Evolutionary conservation across 1,140 invertebrate genomes (phyloP).

Genomic region (Ceratosolen fusciceps): DNA sequence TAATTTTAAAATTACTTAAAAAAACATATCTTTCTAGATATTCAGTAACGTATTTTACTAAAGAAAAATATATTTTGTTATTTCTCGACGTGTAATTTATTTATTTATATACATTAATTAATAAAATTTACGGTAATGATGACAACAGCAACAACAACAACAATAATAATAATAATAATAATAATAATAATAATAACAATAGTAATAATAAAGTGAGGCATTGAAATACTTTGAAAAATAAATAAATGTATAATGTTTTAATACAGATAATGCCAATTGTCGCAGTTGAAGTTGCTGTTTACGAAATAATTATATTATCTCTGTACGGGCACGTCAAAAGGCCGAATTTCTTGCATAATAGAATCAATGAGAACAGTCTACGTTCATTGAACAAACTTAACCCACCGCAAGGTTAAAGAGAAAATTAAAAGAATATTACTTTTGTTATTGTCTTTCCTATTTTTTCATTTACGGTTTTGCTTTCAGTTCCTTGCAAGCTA

Average conservation of each 20-base stretch:
- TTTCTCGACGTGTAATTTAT: too few species aligned
- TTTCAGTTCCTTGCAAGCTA: neutral
- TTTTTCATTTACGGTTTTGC: neutral
- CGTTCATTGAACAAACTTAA: slow-evolving; percentile 27
- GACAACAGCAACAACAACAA: too few species aligned
- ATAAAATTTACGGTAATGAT: too few species aligned
- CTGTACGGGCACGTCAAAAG: slow-evolving; percentile 21
- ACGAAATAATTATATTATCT: slow-evolving; percentile 37
- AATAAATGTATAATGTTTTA: neutral
- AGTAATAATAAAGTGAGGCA: too few species aligned
- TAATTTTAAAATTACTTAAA: too few species aligned
- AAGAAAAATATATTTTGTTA: too few species aligned
- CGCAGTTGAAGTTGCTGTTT: neutral
- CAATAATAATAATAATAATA: too few species aligned
- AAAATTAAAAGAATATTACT: neutral
- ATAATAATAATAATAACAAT: too few species aligned
- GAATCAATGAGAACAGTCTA: neutral
- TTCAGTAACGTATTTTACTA: too few species aligned
- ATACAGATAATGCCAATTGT: neutral
- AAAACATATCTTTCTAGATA: too few species aligned
- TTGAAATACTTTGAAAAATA: neutral
- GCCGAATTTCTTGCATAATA: slow-evolving; percentile 28
- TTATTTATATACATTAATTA: too few species aligned
- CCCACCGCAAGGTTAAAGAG: slow-evolving; percentile 18
- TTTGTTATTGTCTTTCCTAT: neutral